A percentile compares a stretch with the other conserved stretches of the same genome.
phyloP scores from a whole-genome alignment of 2,113 vertebrate genomes.

The Oplegnathus fasciatus region DNA sequence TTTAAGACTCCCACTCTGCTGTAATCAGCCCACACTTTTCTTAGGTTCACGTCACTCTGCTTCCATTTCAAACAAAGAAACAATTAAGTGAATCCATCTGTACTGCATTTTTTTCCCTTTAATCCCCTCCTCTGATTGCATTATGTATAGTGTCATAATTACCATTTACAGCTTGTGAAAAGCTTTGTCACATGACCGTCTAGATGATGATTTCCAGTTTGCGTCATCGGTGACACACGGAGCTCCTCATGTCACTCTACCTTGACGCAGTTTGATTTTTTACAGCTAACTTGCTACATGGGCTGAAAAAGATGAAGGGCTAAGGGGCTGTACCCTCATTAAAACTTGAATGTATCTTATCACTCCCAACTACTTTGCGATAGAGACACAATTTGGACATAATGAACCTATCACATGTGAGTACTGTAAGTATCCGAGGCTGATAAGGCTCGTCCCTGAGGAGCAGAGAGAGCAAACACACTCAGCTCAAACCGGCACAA shows the following conservation, averaged over 20 bases:
- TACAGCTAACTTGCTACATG: neutral
- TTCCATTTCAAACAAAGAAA: conserved; percentile 59
- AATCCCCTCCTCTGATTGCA: conserved; percentile 48
- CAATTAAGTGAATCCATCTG: conserved; percentile 67
- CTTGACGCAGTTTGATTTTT: conserved; percentile 46
- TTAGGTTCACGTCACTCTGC: conserved; percentile 24
- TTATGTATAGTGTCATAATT: conserved; percentile 59
- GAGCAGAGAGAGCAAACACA: conserved; percentile 47
- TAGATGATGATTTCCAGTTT: conserved; percentile 40
- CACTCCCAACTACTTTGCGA: neutral
- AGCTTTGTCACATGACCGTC: conserved; percentile 34
- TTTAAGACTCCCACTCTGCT: conserved; percentile 43
- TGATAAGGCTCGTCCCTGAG: conserved; percentile 66
- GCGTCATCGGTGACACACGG: conserved; percentile 33
- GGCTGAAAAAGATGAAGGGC: neutral
- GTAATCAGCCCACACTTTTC: conserved; percentile 63
- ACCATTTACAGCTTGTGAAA: conserved; percentile 34
- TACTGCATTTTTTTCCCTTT: neutral
- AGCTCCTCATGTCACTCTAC: conserved; percentile 37
- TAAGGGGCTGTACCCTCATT: neutral
- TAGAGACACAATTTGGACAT: conserved; percentile 2
- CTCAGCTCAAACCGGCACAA: neutral
- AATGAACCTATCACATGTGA: conserved; percentile 20
- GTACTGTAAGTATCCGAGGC: conserved; percentile 47
- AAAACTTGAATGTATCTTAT: neutral